Evolutionary conservation across 2,888 invertebrate genomes (phyloP), one percentile per base, ranked within the genome.

Genomic region (Brachypalpus laphriformis): DNA sequence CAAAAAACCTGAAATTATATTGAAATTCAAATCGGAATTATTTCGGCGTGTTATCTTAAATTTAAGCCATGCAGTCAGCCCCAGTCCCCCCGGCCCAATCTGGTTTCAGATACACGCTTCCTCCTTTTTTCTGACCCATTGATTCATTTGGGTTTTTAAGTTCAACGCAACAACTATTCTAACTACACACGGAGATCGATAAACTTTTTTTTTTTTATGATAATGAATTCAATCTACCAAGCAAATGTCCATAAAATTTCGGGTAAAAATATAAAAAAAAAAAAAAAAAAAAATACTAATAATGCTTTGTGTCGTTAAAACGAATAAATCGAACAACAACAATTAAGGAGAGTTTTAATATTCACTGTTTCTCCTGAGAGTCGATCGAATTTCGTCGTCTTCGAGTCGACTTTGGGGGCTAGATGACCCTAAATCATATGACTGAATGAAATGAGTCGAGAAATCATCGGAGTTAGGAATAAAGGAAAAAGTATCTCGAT

Each of bases 271-370:
- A 14, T 16, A 18, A n/a, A 5, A 14, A 28, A 28, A 31, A 45
- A 47, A 42, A 22, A 42, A 25, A 28, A 18, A 61, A 45, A 28
- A 47, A n/a, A 47, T 28, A 22, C n/a, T 34, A 61, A 54, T 34
- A 63, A n/a, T n/a, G n/a, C n/a, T n/a, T n/a, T n/a, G n/a, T n/a
- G n/a, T 77, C 76, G 51, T 68, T 59, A 76, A 61, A 59, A 45
- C 42, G 61, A 54, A 59, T 63, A 77, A 70, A 70, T 61, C 68
- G 59, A 54, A 42, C 51, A 45, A 22, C 59, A 61, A 77, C 68
- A 70, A 68, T 77, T 77, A 68, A 77, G 42, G 34, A 51, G 45
- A 51, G 45, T 61, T 61, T 51, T 22, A 49, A 37, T 75, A 57
- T 59, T 49, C 57, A 28, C 40, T 76, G 49, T 49, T 59, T 18